Base-by-base conservation (phyloP, 2,113 vertebrate species). In the Notarius quadriscutis region DNA sequence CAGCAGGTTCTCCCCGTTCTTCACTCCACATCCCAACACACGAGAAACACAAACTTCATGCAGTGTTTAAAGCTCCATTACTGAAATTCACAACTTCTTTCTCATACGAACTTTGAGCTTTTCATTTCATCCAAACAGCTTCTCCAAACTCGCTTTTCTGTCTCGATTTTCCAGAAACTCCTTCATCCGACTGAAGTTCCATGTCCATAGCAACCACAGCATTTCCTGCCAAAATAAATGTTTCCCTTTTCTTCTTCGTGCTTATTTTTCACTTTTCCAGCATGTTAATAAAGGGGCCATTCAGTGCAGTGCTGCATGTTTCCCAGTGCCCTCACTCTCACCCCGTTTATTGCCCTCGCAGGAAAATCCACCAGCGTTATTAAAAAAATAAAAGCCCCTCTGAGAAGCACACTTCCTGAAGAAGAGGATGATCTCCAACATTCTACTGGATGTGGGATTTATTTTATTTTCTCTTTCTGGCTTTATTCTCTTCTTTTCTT, bases 141-240 rank as follows among this genome's bases (percentile, higher is more conserved):
- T 14, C 51, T 50, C 48, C 5, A 2, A 1, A 25, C 22, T n/a
- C n/a, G 10, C 10, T 55, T 53, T 55, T 34, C 34, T 65, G 25
- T 4, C 27, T 8, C 11, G 51, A 48, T 51, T 63, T 63, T 63
- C 72, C 84, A 58, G n/a, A 57, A 72, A 86, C 41, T 12, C 41
- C 27, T 62, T 57, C 27, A 71, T 62, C 10, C 78, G 84, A 87
- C 84, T 91, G 84, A 72, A 84, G 1, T 15, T 22, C n/a, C 55
- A 14, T 15, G 27, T 87, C 88, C 74, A 60, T 80, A 83, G 58
- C 22, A 89, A 88, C 90, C 91, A 79, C 87, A 81, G 53, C 20
- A 85, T 87, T 91, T 91, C 90, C 91, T 91, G 90, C 65, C 71
- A 84, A 63, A 78, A 27, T 71, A 82, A 85, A 7, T 80, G 53